Conservation (phyloP, 2,797 vertebrate species). For the Hippoglossus hippoglossus region DNA sequence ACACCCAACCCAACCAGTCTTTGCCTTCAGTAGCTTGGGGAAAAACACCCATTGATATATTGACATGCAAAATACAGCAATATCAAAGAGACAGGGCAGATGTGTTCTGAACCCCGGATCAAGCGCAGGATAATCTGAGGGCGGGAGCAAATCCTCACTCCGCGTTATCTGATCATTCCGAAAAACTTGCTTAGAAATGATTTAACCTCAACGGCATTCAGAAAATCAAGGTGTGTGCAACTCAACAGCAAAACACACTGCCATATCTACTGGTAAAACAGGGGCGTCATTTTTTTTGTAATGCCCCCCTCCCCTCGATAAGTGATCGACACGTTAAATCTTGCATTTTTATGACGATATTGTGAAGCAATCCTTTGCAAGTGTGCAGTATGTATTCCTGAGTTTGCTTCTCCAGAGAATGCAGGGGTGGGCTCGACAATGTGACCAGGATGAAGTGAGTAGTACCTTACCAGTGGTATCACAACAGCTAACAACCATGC, state of each 20-base stretch:
- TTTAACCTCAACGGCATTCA: conserved; percentile 30
- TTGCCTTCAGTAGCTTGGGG: conserved; percentile 51
- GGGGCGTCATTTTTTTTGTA: conserved; percentile 6
- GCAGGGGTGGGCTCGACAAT: conserved; percentile 59
- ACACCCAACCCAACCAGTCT: conserved; percentile 46
- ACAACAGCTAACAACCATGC: conserved; percentile 74
- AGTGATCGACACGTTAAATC: conserved; percentile 40
- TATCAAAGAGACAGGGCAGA: conserved; percentile 66
- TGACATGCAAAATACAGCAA: conserved; percentile 77
- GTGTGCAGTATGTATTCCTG: conserved; percentile 83
- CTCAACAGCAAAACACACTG: conserved; percentile 47
- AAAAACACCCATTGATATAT: conserved; percentile 64
- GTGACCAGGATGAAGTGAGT: conserved; percentile 58
- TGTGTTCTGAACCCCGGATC: conserved; percentile 43
- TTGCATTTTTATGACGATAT: conserved; percentile 50
- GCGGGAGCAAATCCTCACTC: conserved; percentile 36
- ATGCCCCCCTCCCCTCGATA: neutral
- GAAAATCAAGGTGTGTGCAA: conserved; percentile 44
- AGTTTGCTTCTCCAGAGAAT: conserved; percentile 80
- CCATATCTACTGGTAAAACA: conserved; percentile 28
- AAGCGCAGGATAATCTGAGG: conserved; percentile 35
- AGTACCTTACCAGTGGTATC: conserved; percentile 55
- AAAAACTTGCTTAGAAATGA: conserved; percentile 39
- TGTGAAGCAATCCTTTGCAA: conserved; percentile 68
- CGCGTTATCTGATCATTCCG: conserved; percentile 35